These are phyloP conservation scores for Bungarus multicinctus DNA, from an alignment of 2,113 vertebrate species.

Conservation along the genomic window DNA sequence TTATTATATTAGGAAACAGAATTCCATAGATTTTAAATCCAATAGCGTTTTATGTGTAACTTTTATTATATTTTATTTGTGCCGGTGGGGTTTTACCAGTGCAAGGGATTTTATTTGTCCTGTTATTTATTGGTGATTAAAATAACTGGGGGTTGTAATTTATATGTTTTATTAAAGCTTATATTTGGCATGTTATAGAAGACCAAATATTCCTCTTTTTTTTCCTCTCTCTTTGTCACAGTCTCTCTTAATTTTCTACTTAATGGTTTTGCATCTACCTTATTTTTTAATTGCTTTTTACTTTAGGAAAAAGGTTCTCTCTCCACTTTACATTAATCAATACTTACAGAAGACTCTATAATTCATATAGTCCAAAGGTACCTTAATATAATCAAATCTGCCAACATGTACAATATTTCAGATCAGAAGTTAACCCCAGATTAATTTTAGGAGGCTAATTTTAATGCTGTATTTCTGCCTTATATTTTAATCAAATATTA, in stretches of 20 bases:
- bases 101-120: neutral
- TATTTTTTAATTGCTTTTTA: constrained; percentile 31
- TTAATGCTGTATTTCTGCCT: neutral
- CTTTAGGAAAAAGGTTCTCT: constrained; percentile 5
- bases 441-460: neutral
- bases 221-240: neutral
- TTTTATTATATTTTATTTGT: constrained; percentile 19
- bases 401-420: neutral
- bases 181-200: constrained; percentile 3
- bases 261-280: constrained; percentile 1
- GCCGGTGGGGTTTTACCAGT: neutral
- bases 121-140: constrained; percentile 25
- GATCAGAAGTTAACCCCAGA: neutral
- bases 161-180: constrained; percentile 28
- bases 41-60: neutral
- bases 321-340: constrained; percentile 12
- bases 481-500: neutral
- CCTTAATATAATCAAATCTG: neutral
- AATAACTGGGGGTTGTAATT: constrained; percentile 15
- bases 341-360: neutral
- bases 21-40: constrained; percentile 17
- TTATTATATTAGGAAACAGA: neutral
- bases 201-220: neutral
- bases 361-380: neutral
- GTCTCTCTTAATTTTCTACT: neutral